Conservation (phyloP, 2,888 invertebrate species). For the Acrocyrtus sp. region DNA sequence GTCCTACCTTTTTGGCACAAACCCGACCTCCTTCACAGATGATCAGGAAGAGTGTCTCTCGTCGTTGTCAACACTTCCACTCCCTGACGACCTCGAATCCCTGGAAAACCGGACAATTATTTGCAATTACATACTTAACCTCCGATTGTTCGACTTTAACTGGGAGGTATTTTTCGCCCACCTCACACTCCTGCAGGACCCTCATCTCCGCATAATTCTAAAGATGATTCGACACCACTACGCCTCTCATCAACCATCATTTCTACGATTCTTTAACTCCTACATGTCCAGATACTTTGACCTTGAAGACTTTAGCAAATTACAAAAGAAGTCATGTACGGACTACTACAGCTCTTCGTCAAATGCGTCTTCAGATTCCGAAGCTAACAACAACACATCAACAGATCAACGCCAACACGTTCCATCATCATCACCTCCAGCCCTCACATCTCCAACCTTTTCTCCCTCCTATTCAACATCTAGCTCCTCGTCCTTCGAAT, state of each 20-base stretch:
- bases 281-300: constrained; percentile 12
- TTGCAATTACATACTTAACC: constrained; percentile 17
- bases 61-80: too few relatives aligned
- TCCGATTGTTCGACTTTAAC: constrained; percentile 11
- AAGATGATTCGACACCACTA: constrained; percentile 23
- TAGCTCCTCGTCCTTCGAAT: neutral
- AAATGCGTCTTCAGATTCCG: too few relatives aligned
- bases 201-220: constrained; percentile 7
- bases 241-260: neutral
- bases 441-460: too few relatives aligned
- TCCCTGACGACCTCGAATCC: constrained; percentile 17
- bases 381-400: too few relatives aligned
- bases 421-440: neutral
- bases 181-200: neutral
- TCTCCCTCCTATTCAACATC: too few relatives aligned
- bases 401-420: neutral
- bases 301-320: neutral
- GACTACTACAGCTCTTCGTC: too few relatives aligned
- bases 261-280: constrained; percentile 9
- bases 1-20: constrained; percentile 4
- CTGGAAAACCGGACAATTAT: constrained; percentile 4
- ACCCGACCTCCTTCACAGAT: too few relatives aligned
- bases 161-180: neutral
- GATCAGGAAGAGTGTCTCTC: too few relatives aligned
- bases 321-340: too few relatives aligned